Base-by-base conservation (phyloP, 2,888 invertebrate genomes). In the Diaperis boleti region DNA sequence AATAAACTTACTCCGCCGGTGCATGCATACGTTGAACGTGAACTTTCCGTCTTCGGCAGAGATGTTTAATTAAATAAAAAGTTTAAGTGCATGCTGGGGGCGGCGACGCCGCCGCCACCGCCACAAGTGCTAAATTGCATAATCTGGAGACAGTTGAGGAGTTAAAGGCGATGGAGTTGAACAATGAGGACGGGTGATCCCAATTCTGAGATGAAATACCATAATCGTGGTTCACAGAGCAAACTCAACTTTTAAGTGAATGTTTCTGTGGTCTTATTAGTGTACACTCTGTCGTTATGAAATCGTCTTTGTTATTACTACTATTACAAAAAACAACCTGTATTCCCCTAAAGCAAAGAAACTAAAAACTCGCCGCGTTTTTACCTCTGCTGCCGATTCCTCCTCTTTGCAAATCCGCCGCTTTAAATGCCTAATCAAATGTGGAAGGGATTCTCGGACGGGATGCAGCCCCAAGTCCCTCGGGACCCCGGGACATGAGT, bases 371-470 rank as follows among this genome's bases (percentile, higher is more conserved):
- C 31, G 3, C 31, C 31, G 20, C 10, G 3, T 31, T 10, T 10
- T 31, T 4, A 3, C 11, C 35, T 10, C 13, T n/a, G 35, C 1
- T 10, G 2, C 8, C 10, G 3, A 35, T 1, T 13, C 6, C 11
- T 35, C 22, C 11, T 10, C n/a, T n/a, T n/a, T n/a, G n/a, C n/a
- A n/a, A n/a, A n/a, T n/a, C n/a, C n/a, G n/a, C 17, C 56, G 44
- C 62, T 62, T 67, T 64, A 60, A 66, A 67, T 67, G 56, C 62
- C 56, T 69, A 72, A 72, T 72, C 68, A 66, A 69, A 70, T 64
- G 64, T 63, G 56, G 55, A 59, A 52, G 65, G n/a, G 47, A 60
- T 56, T 65, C 68, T 70, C 68, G 66, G 64, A 62, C 54, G 42
- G 37, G 31, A 47, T 61, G 49, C 49, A n/a, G n/a, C n/a, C n/a